Percentiles rank a stretch among this genome's conserved stretches.
phyloP scores from a whole-genome alignment of 2,888 invertebrate genomes.

The Drosophila longiperda region DNA sequence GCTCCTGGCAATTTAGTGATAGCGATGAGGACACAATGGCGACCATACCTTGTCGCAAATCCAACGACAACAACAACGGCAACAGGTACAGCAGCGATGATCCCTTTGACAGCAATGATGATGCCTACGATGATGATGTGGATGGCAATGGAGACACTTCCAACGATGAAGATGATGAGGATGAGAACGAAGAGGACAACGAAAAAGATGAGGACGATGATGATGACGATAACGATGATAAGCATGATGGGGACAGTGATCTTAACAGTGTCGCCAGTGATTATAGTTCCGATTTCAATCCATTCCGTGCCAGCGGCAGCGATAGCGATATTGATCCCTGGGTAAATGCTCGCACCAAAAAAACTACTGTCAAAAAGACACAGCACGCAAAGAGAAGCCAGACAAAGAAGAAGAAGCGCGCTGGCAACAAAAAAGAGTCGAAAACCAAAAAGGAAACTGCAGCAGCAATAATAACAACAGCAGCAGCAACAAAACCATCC shows the following conservation, averaged over 20 bases:
- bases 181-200: conserved; percentile 32
- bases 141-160: neutral
- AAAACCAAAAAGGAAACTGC: conserved; percentile 46
- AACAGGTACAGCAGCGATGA: conserved; percentile 54
- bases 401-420: conserved; percentile 44
- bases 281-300: conserved; percentile 94
- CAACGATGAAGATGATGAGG: conserved; percentile 9
- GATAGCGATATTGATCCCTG: conserved; percentile 94
- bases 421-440: conserved; percentile 44
- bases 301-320: conserved; percentile 92
- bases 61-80: conserved; percentile 33
- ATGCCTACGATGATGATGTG: neutral
- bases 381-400: conserved; percentile 64
- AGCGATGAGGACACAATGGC: conserved; percentile 45
- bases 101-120: conserved; percentile 40
- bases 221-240: conserved; percentile 34
- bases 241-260: conserved; percentile 82
- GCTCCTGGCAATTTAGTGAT: conserved; percentile 85
- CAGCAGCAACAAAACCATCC: conserved; percentile 10
- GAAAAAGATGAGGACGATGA: conserved; percentile 37
- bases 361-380: conserved; percentile 83
- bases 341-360: conserved; percentile 89
- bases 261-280: conserved; percentile 81
- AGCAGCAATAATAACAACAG: neutral
- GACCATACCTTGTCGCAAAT: neutral